Evolutionary conservation across 2,113 vertebrate genomes (phyloP).

Genomic region (Bufo gargarizans): DNA sequence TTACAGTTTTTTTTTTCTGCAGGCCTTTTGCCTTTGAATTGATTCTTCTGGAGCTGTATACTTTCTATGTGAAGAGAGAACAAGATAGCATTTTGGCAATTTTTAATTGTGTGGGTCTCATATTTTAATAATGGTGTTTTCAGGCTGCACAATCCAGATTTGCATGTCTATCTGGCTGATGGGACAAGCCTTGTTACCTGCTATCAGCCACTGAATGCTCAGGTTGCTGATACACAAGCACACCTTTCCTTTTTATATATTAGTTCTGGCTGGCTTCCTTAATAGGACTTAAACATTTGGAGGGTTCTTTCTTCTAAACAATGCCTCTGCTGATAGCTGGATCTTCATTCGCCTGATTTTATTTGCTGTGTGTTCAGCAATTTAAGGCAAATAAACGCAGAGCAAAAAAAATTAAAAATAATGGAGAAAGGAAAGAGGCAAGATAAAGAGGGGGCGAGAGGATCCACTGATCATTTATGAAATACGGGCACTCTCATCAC

Average conservation of each 20-base stretch:
- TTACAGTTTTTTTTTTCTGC: constrained; percentile 64
- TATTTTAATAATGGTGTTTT: constrained; percentile 58
- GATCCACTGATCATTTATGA: constrained; percentile 14
- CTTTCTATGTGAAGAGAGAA: constrained; percentile 49
- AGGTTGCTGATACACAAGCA: constrained; percentile 23
- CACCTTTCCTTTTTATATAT: constrained; percentile 55
- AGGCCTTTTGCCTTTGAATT: constrained; percentile 59
- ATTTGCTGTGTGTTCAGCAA: constrained; percentile 53
- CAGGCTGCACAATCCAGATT: constrained; percentile 38
- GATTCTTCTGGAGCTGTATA: constrained; percentile 60
- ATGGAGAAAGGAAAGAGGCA: neutral
- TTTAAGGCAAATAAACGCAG: constrained; percentile 14
- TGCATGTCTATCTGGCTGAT: constrained; percentile 53
- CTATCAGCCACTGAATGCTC: constrained; percentile 42
- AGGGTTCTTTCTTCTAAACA: constrained; percentile 56
- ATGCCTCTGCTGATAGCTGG: constrained; percentile 55
- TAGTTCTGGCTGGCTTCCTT: constrained; percentile 61
- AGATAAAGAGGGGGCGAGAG: constrained; percentile 9
- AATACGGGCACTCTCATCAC: constrained; percentile 17
- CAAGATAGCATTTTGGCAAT: constrained; percentile 47
- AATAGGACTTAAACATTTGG: constrained; percentile 44
- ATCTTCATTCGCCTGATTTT: constrained; percentile 41
- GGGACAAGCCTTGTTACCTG: constrained; percentile 15
- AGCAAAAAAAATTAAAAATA: neutral
- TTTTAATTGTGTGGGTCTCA: constrained; percentile 56